Evolutionary conservation across 1,140 invertebrate genomes (phyloP), one percentile per base, ranked within the genome.

Genomic region (Megalopta genalis): DNA sequence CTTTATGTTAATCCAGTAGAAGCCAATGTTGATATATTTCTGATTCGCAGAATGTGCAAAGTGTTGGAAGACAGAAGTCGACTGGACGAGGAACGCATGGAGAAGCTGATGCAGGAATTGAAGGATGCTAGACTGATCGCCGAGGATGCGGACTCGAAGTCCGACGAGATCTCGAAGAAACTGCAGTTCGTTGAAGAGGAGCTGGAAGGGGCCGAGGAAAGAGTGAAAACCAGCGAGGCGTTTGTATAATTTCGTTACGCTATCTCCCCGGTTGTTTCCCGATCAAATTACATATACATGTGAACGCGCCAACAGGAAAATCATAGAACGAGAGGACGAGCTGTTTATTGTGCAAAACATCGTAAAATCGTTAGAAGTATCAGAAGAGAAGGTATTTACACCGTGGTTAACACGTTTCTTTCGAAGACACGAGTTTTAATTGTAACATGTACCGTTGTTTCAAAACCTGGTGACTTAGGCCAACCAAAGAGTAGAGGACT

Each of bases 111-210:
- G 87, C 92, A 93, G 82, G 96, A 97, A 89, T 93, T 97, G 49
- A 97, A 97, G 90, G 96, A 97, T 88, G 96, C 96, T 23, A 94
- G 95, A 92, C 93, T 95, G 85, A 94, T 97, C 83, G 96, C 96
- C 77, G 96, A 97, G 89, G 96, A 97, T 88, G 96, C 96, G 83
- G 96, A 97, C 87, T 91, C 95, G 78, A 97, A 97, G 94, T 97
- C 96, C 82, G 96, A 97, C 88, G 96, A 97, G 92, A 96, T 97
- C 87, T 96, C 97, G 82, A 96, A 95, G 93, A 98, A 98, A 93
- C 93, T 98, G 92, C 96, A 97, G 89, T 97, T 97, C 93, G 97
- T 97, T 94, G 97, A 98, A 93, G 97, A 97, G 88, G 97, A 98
- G 91, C 94, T 98, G 82, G 97, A 98, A 93, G 95, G 96, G 84